Evolutionary conservation across 2,888 invertebrate genomes (phyloP), one percentile per base, ranked within the genome.

Genomic region (Orthonychiurus folsomi): DNA sequence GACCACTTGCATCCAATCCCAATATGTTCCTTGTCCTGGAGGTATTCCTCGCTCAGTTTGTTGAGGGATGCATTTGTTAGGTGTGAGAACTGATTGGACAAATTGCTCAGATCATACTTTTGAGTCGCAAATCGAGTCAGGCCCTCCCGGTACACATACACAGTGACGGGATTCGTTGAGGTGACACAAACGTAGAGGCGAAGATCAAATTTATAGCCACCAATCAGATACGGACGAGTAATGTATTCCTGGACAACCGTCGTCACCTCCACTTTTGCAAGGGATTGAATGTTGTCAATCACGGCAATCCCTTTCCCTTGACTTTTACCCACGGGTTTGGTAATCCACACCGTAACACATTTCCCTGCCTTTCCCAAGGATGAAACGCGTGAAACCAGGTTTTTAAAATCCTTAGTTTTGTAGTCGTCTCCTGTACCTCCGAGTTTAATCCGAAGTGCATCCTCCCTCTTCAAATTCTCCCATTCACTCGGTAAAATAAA

Each of bases 61-160:
- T 94, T 93, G 52, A 94, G 82, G 0, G 92, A 91, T 65, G 89
- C 90, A 77, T 94, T 94, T 1, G 93, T 94, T 67, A 94, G 79
- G 77, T 94, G 93, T 71, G 91, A 83, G 77, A 87, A 91, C 2
- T 85, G 86, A 76, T 89, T 89, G 74, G 86, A 85, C 53, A 94
- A 81, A 70, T 90, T 89, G 63, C 87, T 86, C 66, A 93, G 76
- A 23, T 86, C 87, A 77, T 87, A 91, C 74, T 89, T 90, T 75
- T 89, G 89, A 0, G 90, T 90, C 37, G 89, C 86, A 80, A 88
- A 83, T 73, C 87, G 81, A 15, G 85, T 89, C 50, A 94, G 78
- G 3, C 94, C 94, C 75, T 93, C 92, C 56, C 87, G 85, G 76
- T 92, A 93, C 77, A 93, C 80, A 76, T 93, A 94, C 50, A 93